Conservation (phyloP, 2,113 vertebrate genomes). For the Mus musculus region DNA sequence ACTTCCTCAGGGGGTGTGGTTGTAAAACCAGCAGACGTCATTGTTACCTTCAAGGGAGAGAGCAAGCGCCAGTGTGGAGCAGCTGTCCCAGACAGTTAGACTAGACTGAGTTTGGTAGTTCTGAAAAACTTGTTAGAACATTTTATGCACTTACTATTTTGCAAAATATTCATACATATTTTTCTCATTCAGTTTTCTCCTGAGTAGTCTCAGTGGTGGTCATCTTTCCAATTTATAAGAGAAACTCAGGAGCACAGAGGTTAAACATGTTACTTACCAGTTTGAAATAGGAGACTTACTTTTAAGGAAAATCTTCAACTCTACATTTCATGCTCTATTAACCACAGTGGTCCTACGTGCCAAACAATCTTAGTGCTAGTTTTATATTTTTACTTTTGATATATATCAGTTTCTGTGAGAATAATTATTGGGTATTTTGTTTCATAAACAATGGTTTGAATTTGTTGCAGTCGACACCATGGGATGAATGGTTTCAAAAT, state of each 20-base stretch:
- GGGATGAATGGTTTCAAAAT: neutral
- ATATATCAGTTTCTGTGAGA: neutral
- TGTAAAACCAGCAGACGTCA: neutral
- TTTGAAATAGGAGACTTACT: neutral
- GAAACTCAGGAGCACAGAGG: neutral
- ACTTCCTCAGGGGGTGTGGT: neutral
- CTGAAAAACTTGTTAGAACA: neutral
- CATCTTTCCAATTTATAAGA: constrained; percentile 13
- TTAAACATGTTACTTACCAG: neutral
- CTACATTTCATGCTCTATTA: neutral
- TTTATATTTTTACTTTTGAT: neutral
- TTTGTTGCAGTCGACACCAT: neutral
- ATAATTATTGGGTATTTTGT: neutral
- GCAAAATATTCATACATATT: neutral
- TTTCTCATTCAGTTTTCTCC: neutral
- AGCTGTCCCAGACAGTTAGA: neutral
- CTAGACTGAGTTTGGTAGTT: neutral
- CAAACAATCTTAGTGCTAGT: neutral
- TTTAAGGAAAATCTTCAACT: neutral
- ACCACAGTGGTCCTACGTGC: neutral
- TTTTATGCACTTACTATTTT: neutral
- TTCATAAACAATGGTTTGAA: neutral
- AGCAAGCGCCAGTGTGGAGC: neutral
- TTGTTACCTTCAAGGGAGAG: neutral
- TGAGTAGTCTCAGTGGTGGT: neutral